A percentile compares a stretch with the other conserved stretches of the same genome.
These are phyloP conservation scores for Saiga tatarica DNA, from an alignment of 2,113 vertebrate species.

Conservation along the genomic window DNA sequence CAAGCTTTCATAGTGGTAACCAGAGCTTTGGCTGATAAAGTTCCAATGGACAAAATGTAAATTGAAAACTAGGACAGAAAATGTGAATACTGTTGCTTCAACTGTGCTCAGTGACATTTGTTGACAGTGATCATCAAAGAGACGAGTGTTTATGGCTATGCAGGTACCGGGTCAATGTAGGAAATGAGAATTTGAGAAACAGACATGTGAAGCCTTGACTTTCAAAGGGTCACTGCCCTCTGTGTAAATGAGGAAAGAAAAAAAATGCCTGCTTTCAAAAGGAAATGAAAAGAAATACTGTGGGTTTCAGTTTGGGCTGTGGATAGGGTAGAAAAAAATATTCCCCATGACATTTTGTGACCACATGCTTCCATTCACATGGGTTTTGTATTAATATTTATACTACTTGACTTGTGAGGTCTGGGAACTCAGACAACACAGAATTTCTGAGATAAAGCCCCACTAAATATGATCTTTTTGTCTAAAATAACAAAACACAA, in stretches of 20 bases:
- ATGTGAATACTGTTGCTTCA: not conserved
- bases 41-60: not conserved
- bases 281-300: conserved; percentile 14
- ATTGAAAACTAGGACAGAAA: not conserved
- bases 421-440: not conserved
- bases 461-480: not conserved
- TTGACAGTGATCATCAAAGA: not conserved
- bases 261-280: not conserved
- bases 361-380: not conserved
- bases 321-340: not conserved
- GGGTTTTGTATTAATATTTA: conserved; percentile 1
- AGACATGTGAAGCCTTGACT: not conserved
- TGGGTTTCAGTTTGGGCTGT: not conserved
- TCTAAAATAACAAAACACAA: not conserved
- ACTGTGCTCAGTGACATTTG: not conserved
- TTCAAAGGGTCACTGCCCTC: not conserved
- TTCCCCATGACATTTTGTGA: not conserved
- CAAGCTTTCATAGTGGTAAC: not conserved
- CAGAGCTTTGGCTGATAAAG: not conserved
- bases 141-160: not conserved
- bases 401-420: not conserved
- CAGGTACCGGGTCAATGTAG: not conserved
- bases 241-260: not conserved
- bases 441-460: not conserved
- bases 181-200: not conserved